These are phyloP conservation scores for Macroglossus sobrinus DNA, from an alignment of 2,113 vertebrate genomes.

Conservation along the genomic window DNA sequence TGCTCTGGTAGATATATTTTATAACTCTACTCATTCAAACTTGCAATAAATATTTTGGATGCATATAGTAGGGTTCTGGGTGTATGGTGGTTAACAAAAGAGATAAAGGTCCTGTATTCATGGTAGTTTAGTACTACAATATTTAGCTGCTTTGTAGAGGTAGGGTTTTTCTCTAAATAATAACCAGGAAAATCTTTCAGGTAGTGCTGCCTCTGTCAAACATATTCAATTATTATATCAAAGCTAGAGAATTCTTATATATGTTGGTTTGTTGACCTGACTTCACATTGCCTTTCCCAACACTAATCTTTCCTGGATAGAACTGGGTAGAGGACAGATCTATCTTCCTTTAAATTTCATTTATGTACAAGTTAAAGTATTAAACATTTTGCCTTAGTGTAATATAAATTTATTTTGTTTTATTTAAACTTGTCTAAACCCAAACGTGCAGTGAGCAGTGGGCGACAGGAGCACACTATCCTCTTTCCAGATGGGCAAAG, in stretches of 20 bases:
- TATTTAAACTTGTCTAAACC: not conserved
- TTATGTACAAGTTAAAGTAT: not conserved
- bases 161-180: not conserved
- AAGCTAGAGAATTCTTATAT: not conserved
- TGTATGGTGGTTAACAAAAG: not conserved
- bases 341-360: not conserved
- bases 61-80: not conserved
- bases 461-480: not conserved
- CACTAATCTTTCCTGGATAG: not conserved
- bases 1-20: not conserved
- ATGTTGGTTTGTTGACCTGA: not conserved
- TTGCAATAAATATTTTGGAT: not conserved
- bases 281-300: not conserved
- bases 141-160: not conserved
- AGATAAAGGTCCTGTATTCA: not conserved
- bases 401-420: constrained; percentile 1
- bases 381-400: not conserved
- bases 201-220: not conserved
- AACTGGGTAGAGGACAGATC: not conserved
- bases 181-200: not conserved
- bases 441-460: not conserved
- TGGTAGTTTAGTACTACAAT: not conserved
- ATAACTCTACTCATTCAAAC: not conserved
- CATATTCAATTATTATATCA: not conserved
- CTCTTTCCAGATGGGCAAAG: not conserved